A percentile compares a stretch with the other conserved stretches of the same genome.
phyloP scores from a whole-genome alignment of 2,113 vertebrate genomes.

The Megaptera novaeangliae region DNA sequence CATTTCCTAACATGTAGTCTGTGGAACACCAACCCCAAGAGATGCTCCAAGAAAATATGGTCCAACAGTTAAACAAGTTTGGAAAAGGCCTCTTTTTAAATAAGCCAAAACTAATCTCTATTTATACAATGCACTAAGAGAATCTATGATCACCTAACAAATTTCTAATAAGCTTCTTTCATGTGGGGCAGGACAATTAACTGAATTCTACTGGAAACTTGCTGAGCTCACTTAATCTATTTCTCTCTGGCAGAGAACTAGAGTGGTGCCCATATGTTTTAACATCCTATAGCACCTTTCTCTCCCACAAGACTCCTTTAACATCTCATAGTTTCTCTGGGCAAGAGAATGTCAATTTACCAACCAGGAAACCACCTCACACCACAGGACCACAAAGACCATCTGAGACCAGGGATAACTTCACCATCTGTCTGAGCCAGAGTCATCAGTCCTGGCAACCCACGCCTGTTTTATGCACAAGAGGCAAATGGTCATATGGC shows the following conservation, averaged over 20 bases:
- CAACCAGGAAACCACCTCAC: background rate
- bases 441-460: background rate
- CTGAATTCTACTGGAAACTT: conserved; percentile 4
- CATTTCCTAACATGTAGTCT: background rate
- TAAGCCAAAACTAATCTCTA: background rate
- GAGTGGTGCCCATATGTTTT: background rate
- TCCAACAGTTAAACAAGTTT: background rate
- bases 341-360: background rate
- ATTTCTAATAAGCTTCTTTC: background rate
- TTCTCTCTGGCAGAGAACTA: background rate
- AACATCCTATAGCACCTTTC: background rate
- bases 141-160: background rate
- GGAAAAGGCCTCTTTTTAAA: background rate
- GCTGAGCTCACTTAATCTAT: background rate
- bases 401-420: background rate
- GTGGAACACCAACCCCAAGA: background rate
- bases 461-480: background rate
- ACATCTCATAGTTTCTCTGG: background rate
- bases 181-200: background rate
- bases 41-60: background rate
- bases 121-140: background rate
- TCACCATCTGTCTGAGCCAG: background rate
- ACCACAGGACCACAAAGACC: background rate
- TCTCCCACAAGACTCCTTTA: background rate
- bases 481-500: background rate